These are phyloP conservation scores for Drosophila tropicalis DNA, from an alignment of 1,140 invertebrate species.

Conservation along the genomic window DNA sequence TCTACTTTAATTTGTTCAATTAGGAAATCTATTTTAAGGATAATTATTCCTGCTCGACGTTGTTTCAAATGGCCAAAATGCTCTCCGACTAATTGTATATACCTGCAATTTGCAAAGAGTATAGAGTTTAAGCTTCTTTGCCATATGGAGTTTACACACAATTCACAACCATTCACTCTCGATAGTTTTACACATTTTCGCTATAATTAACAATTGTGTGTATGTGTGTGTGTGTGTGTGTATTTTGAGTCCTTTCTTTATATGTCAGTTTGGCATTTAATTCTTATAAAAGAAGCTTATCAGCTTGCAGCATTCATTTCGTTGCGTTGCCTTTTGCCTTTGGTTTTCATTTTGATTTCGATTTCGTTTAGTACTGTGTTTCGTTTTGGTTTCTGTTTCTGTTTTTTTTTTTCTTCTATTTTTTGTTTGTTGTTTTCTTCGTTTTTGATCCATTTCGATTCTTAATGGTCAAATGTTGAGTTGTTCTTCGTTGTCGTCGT, in stretches of 20 bases:
- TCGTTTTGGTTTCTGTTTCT: too few species aligned
- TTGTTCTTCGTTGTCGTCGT: background rate
- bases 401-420: too few species aligned
- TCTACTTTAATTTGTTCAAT: too few species aligned
- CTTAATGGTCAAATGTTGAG: slow-evolving; percentile 12
- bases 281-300: slow-evolving; percentile 72
- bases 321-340: background rate
- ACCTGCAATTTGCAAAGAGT: too few species aligned
- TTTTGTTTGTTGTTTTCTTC: too few species aligned
- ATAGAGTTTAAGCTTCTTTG: too few species aligned
- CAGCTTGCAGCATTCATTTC: slow-evolving; percentile 37
- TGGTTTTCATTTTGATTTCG: slow-evolving; percentile 3
- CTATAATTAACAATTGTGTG: slow-evolving; percentile 23
- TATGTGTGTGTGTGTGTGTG: slow-evolving; percentile 28
- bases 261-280: slow-evolving; percentile 48
- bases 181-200: background rate
- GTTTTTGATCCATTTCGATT: background rate
- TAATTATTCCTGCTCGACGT: too few species aligned
- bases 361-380: slow-evolving; percentile 1
- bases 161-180: too few species aligned
- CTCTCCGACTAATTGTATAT: too few species aligned
- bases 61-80: too few species aligned
- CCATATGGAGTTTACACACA: too few species aligned
- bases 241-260: slow-evolving; percentile 42
- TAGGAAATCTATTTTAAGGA: too few species aligned